Evolutionary conservation across 2,888 invertebrate species (phyloP), one percentile per base, ranked within the genome.

Genomic region (Furcula furcula): DNA sequence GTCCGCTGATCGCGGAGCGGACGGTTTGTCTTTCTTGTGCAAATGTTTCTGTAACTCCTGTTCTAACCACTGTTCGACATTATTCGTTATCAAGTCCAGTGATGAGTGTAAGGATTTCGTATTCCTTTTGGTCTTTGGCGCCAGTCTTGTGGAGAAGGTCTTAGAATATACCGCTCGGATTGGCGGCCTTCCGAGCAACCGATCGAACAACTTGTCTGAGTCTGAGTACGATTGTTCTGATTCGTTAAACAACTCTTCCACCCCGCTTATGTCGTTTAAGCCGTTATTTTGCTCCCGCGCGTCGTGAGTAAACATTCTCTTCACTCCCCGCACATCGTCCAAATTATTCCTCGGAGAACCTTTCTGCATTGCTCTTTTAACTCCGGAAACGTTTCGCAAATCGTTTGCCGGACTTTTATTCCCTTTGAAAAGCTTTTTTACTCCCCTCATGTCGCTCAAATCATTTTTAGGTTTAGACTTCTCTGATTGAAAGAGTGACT

Each of bases 401-500:
- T 86, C 82, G 31, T 86, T 72, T 0, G 31, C 43, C 0, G 77
- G 76, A 14, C 72, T 70, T n/a, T 43, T 70, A 7, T 40, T 32
- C 16, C 11, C 16, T 26, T 42, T 56, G 39, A 83, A 80, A 29
- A 89, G 39, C 5, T 58, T 54, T 36, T 69, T 75, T 0, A 89
- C 79, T 0, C 87, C 88, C 25, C 72, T 46, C 0, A 89, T 69
- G 43, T 86, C 75, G 5, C 65, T 64, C 23, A 86, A 46, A 29
- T 80, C 77, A 43, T 86, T 81, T 29, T 61, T 65, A 0, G 83
- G 81, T 16, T 49, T 66, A 4, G 44, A 44, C 18, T 59, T 46
- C n/a, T 49, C 34, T 4, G 53, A 21, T 38, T 46, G 62, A 44
- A 67, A 66, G 13, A 66, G 35, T 0, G 58, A 27, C 29, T 69